Conservation (phyloP, 2,888 invertebrate genomes). For the Sceliomorpha sp. region DNA sequence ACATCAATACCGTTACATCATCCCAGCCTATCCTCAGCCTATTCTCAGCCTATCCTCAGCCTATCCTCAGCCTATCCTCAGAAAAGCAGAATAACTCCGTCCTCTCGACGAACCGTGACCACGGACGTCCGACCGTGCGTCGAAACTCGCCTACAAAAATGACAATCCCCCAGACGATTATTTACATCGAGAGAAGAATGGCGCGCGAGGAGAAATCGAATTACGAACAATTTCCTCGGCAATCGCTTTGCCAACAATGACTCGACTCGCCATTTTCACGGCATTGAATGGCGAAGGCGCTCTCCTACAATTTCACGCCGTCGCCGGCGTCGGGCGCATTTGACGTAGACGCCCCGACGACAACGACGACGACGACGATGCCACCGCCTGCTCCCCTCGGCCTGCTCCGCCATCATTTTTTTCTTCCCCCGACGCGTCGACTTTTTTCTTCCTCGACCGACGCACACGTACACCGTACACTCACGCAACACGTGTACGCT, state of each 20-base stretch:
- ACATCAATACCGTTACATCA: no score
- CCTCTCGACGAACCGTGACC: no score
- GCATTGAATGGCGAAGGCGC: conserved; percentile 43
- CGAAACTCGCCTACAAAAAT: no score
- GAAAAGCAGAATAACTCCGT: no score
- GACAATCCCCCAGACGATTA: conserved; percentile 17
- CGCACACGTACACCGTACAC: conserved; percentile 35
- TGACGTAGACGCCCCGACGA: neutral
- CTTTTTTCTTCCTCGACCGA: conserved; percentile 30
- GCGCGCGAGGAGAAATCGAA: no score
- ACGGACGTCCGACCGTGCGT: no score
- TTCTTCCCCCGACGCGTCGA: conserved; percentile 7
- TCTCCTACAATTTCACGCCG: conserved; percentile 48
- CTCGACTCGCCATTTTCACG: conserved; percentile 14
- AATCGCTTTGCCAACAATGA: conserved; percentile 14
- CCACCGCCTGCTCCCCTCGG: conserved; percentile 6
- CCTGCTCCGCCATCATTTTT: no score
- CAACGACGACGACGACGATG: no score
- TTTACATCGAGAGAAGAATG: conserved; percentile 37
- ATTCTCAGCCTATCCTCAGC: no score
- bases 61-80: no score
- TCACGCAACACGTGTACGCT: conserved; percentile 45
- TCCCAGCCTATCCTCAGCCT: no score
- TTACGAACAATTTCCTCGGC: no score
- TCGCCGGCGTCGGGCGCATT: conserved; percentile 42